Percentiles rank a stretch among this genome's conserved stretches.
phyloP scores from a whole-genome alignment of 2,113 vertebrate genomes.

The Willisornis vidua region DNA sequence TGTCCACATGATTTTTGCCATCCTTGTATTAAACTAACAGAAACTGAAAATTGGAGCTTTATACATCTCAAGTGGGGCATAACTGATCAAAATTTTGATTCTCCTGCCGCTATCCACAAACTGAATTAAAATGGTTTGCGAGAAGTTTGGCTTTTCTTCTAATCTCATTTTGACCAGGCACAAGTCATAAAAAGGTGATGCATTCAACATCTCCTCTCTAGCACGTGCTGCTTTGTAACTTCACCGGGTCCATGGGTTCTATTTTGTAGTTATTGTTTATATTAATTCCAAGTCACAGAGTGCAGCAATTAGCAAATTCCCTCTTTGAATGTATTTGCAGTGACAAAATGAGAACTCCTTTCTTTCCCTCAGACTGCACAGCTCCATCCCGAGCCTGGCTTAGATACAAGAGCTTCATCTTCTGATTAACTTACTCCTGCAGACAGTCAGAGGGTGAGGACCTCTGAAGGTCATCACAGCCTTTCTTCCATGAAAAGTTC shows the following conservation, averaged over 20 bases:
- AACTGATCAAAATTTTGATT: slow-evolving; percentile 28
- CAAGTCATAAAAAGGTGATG: not conserved
- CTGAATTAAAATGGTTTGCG: slow-evolving; percentile 21
- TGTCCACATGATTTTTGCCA: slow-evolving; percentile 39
- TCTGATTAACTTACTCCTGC: slow-evolving; percentile 69
- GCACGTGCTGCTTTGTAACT: not conserved
- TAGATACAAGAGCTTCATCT: slow-evolving; percentile 72
- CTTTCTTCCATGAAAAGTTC: slow-evolving; percentile 55
- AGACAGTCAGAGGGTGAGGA: slow-evolving; percentile 56
- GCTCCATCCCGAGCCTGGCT: slow-evolving; percentile 59
- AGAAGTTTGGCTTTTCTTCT: not conserved
- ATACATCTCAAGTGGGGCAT: not conserved
- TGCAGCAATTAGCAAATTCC: slow-evolving; percentile 54
- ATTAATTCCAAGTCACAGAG: slow-evolving; percentile 25
- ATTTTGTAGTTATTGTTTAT: slow-evolving; percentile 20
- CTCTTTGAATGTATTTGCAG: slow-evolving; percentile 40
- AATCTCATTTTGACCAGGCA: not conserved
- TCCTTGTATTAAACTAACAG: slow-evolving; percentile 34
- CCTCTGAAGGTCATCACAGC: slow-evolving; percentile 69
- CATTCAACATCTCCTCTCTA: not conserved
- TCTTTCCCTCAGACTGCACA: slow-evolving; percentile 7
- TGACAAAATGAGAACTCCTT: slow-evolving; percentile 29
- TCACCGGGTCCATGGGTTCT: not conserved
- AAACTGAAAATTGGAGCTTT: slow-evolving; percentile 29
- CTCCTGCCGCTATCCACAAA: slow-evolving; percentile 9